Base-by-base conservation (phyloP, 2,888 invertebrate species). In the Drosophila anceps region DNA sequence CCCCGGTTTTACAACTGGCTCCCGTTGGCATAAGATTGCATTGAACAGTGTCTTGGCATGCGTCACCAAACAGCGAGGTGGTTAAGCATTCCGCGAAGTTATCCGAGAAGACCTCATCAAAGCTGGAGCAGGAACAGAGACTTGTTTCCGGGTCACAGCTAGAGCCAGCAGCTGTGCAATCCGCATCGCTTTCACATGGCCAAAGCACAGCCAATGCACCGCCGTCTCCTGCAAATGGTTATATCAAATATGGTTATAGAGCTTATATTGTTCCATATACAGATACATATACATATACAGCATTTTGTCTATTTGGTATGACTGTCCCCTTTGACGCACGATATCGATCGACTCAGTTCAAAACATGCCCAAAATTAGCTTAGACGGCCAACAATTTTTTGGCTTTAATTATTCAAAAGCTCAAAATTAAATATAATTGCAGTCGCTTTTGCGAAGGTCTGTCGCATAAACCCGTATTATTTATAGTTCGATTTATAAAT, bases 1-100 rank as follows among this genome's bases (percentile, higher is more conserved):
- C 91, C 91, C 92, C 91, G 80, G 91, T 81, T 86, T 91, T 92
- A 91, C 93, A 93, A 81, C 86, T 91, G 88, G 92, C 92, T 92
- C 93, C 92, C 81, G 93, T 91, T 91, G 93, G 92, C 92, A 93
- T 92, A 93, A 92, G 92, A 93, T 92, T 92, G 88, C 93, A 93
- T 89, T 93, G 93, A 88, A 85, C 91, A 75, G 86, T 87, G 66
- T 93, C 92, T 82, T 91, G 86, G 90, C 93, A 93, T 84, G 76
- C 61, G 82, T 92, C 92, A 87, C 93, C 93, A 92, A 92, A 81
- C 71, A 88, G 91, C 80, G 91, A 89, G 90, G 91, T 91, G 84
- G 86, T 90, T 88, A 93, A 84, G 91, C 93, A 93, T 92, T 80
- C 81, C 76, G 90, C 76, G 63, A 83, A 92, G 62, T 92, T 84